Evolutionary conservation across 2,888 invertebrate genomes (phyloP), one percentile per base, ranked within the genome.

Genomic region (Synergus itoensis): DNA sequence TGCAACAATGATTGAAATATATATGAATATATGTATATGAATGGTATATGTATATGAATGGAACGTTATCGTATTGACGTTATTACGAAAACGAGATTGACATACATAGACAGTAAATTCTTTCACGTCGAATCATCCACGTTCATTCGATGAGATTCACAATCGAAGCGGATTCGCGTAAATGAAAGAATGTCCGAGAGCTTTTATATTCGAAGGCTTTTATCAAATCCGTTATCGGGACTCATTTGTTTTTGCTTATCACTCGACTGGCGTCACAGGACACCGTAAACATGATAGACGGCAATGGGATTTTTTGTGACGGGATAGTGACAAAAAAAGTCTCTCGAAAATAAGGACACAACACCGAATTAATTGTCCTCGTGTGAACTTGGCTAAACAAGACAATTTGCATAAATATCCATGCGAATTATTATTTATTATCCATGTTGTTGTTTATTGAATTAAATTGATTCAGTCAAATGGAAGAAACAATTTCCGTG

Each of bases 231-330:
- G 84, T 86, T 89, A 89, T 90, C 89, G 85, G 84, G 84, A 85
- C 87, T 89, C 90, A 90, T 90, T 90, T 90, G 89, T 90, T 90
- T 90, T 89, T 89, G 89, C 89, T 90, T 90, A 90, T 90, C 90
- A 82, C 81, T 76, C 79, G 83, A 81, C 81, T 83, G 83, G 28
- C 86, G 88, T 89, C 85, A 86, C 85, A 83, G 82, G 81, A 83
- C 82, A 85, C 86, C 87, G 88, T 90, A 89, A 90, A 90, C 88
- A 89, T 28, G 90, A 90, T 89, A 87, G 86, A 89, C 89, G 87
- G 78, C 82, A 87, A 88, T 87, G 87, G 82, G 84, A 88, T 88
- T 87, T 85, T 82, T 81, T 18, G 81, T 80, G 85, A 60, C 53
- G 18, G 63, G 67, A 69, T 40, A 57, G 73, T 79, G 45, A 65